phyloP scores from a whole-genome alignment of 1,140 invertebrate species.

The Pollicipes pollicipes region DNA sequence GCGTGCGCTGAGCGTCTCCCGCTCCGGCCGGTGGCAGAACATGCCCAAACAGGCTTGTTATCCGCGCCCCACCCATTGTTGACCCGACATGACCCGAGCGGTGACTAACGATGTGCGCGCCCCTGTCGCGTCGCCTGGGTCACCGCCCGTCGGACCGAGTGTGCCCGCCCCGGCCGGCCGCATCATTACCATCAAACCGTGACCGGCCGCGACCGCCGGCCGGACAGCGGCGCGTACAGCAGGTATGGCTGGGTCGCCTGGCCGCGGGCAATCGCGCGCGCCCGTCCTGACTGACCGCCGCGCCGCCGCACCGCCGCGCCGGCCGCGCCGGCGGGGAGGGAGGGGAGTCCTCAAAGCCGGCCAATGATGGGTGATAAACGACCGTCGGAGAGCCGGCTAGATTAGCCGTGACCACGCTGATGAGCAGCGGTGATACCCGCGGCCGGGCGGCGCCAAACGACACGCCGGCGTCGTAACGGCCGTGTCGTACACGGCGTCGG shows the following conservation, averaged over 20 bases:
- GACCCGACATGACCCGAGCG: not conserved
- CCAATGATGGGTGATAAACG: not conserved
- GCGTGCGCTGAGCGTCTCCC: too few relatives aligned
- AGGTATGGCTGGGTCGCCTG: not conserved
- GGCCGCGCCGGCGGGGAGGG: too few relatives aligned
- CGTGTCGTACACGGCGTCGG: too few relatives aligned
- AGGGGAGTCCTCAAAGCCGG: not conserved
- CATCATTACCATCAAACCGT: not conserved
- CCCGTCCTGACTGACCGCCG: not conserved
- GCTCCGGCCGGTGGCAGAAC: not conserved
- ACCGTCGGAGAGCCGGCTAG: too few relatives aligned
- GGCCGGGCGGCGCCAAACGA: too few relatives aligned
- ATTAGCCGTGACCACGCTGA: not conserved
- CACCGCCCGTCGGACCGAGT: not conserved
- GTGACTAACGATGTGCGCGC: not conserved
- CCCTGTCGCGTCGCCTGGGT: too few relatives aligned
- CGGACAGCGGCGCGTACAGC: not conserved
- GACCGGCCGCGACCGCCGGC: not conserved
- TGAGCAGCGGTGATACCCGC: not conserved
- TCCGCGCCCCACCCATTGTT: not conserved
- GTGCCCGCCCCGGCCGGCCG: not conserved
- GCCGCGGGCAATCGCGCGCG: not conserved
- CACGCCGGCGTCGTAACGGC: not conserved
- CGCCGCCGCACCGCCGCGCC: too few relatives aligned
- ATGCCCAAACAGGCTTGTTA: not conserved